Base-by-base conservation (phyloP, 2,888 invertebrate species). In the Morpho deidamia region DNA sequence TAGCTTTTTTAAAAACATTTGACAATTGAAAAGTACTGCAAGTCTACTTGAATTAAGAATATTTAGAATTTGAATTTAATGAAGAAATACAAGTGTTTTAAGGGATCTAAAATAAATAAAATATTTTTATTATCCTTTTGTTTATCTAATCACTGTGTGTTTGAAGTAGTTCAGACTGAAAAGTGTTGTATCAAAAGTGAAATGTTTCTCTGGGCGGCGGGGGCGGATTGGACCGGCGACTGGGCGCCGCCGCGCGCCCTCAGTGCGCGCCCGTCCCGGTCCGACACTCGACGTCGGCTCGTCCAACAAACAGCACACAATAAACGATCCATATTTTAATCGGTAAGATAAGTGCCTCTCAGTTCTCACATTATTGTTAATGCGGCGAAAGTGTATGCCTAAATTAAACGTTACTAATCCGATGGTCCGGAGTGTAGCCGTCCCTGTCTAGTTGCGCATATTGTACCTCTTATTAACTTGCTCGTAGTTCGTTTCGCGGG, bases 241-340 rank as follows among this genome's bases (percentile, higher is more conserved):
- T 63, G 49, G 58, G 60, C 58, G 58, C 51, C 60, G 63, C 64
- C 63, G 68, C 72, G 70, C 70, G 70, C 58, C 70, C 78, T 62
- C 86, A 88, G 88, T 88, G 87, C 88, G 82, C 89, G 88, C 83
- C 88, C 80, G 79, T 76, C 84, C 86, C 64, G 86, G 83, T 81
- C 85, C 88, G 85, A 88, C 88, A 89, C 88, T 89, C 89, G 83
- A 89, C 89, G 89, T 89, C 89, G 88, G 89, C 88, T 89, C 88
- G 85, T 88, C 87, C 77, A 81, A 78, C 76, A 86, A 80, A 86
- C 85, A 72, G 74, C 76, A 70, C 67, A 78, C 77, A 77, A 77
- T 73, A 76, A 76, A 79, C 87, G 85, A 86, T 81, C 81, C 81
- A 74, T 82, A 80, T 81, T 73, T 76, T 71, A 76, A 84, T 77